Percentiles rank a stretch among this genome's conserved stretches.
phyloP scores from a whole-genome alignment of 2,888 invertebrate species.

The Alloscopus bannaensis region DNA sequence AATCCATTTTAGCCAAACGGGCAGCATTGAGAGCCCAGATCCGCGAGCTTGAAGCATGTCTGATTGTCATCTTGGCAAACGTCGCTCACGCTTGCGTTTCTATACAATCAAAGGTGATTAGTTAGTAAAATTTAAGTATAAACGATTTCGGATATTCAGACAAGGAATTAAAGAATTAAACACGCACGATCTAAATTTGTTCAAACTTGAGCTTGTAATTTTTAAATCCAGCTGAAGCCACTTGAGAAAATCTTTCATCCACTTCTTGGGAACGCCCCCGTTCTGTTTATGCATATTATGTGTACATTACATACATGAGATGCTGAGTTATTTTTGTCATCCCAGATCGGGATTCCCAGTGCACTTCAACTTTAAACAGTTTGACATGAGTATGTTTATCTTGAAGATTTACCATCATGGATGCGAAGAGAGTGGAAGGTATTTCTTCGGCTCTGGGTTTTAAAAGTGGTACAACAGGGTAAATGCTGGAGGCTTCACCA shows the following conservation, averaged over 20 bases:
- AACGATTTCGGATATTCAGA: neutral
- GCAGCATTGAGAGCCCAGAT: constrained; percentile 62
- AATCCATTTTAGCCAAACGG: constrained; percentile 62
- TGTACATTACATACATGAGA: neutral
- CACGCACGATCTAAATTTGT: constrained; percentile 43
- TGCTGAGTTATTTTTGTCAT: neutral
- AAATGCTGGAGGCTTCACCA: neutral
- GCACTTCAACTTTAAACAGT: too few relatives aligned
- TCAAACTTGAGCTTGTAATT: constrained; percentile 24
- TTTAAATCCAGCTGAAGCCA: constrained; percentile 43
- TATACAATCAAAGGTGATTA: neutral
- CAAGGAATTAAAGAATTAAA: neutral
- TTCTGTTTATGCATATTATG: constrained; percentile 42
- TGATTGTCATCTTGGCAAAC: constrained; percentile 7
- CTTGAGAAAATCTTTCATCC: constrained; percentile 49
- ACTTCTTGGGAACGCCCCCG: constrained; percentile 55
- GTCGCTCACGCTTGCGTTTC: neutral
- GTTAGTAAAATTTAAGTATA: neutral
- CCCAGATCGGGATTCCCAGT: too few relatives aligned
- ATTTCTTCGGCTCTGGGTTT: constrained; percentile 36
- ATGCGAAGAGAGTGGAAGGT: constrained; percentile 21
- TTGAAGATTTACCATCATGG: constrained; percentile 54
- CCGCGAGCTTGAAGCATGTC: constrained; percentile 32
- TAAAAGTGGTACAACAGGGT: constrained; percentile 27
- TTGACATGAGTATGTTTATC: too few relatives aligned